phyloP scores from a whole-genome alignment of 2,113 vertebrate species.

The Orcinus orca region DNA sequence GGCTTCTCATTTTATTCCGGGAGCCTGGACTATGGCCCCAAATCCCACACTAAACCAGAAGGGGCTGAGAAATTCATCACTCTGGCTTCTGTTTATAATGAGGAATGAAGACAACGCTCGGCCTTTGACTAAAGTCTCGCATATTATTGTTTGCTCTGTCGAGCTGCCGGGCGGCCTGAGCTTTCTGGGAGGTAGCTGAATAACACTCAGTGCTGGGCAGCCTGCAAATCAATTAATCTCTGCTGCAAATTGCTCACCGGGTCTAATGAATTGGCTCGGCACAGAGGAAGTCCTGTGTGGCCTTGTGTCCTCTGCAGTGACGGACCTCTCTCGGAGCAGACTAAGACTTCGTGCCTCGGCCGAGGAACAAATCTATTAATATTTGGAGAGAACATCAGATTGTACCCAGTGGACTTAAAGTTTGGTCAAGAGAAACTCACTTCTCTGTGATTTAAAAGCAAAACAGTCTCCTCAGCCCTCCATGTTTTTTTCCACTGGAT shows the following conservation, averaged over 20 bases:
- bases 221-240: conserved; percentile 55
- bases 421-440: conserved; percentile 47
- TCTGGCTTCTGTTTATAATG: background rate
- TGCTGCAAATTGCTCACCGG: conserved; percentile 4
- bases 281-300: conserved; percentile 1
- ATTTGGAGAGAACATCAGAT: conserved; percentile 53
- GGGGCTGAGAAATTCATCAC: background rate
- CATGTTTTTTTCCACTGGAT: background rate
- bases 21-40: background rate
- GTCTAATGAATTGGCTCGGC: conserved; percentile 40
- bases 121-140: background rate
- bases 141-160: background rate
- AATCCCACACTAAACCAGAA: background rate
- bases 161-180: background rate
- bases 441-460: background rate
- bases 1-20: background rate
- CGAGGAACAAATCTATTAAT: conserved; percentile 50
- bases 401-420: conserved; percentile 35
- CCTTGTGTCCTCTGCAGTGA: background rate
- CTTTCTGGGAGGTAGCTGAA: conserved; percentile 1
- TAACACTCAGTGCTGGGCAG: background rate
- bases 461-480: background rate
- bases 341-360: background rate
- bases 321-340: background rate
- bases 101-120: background rate